A percentile compares a stretch with the other conserved stretches of the same genome.
Evolutionary conservation across 1,140 invertebrate species (phyloP).

Genomic region (Fopius arisanus): DNA sequence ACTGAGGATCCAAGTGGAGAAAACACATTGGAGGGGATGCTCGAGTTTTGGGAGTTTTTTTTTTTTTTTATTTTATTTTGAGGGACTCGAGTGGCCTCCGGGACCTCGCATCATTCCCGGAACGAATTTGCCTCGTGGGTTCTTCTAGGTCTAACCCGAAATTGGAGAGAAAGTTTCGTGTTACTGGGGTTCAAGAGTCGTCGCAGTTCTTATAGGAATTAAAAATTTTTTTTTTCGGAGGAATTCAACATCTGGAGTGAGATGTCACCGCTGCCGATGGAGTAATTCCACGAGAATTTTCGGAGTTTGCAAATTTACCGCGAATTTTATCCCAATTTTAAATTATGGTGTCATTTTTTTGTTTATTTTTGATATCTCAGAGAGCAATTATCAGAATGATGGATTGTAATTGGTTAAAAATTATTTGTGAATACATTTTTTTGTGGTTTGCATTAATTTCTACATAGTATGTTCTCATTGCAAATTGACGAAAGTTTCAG

Average conservation of each 20-base stretch:
- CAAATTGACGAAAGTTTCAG: too few species aligned
- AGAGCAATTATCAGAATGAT: too few species aligned
- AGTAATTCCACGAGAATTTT: not conserved
- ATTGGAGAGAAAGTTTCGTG: slow-evolving; percentile 21
- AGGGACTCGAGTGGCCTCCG: not conserved
- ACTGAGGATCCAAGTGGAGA: slow-evolving; percentile 30
- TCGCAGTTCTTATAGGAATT: not conserved
- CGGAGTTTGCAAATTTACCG: not conserved
- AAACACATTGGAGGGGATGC: slow-evolving; percentile 11
- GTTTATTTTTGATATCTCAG: too few species aligned
- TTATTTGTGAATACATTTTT: too few species aligned
- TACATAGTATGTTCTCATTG: too few species aligned
- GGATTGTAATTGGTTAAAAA: too few species aligned
- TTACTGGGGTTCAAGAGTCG: slow-evolving; percentile 18
- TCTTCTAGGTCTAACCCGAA: slow-evolving; percentile 17
- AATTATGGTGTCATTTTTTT: too few species aligned
- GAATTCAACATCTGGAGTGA: not conserved
- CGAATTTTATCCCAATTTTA: too few species aligned
- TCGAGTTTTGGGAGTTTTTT: not conserved
- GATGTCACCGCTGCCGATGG: not conserved
- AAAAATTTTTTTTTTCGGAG: not conserved
- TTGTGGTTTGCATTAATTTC: too few species aligned
- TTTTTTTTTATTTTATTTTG: not conserved
- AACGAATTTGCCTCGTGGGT: slow-evolving; percentile 29
- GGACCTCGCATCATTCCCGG: slow-evolving; percentile 24